phyloP scores from a whole-genome alignment of 2,797 vertebrate species.

The Enteromius radiatus region DNA sequence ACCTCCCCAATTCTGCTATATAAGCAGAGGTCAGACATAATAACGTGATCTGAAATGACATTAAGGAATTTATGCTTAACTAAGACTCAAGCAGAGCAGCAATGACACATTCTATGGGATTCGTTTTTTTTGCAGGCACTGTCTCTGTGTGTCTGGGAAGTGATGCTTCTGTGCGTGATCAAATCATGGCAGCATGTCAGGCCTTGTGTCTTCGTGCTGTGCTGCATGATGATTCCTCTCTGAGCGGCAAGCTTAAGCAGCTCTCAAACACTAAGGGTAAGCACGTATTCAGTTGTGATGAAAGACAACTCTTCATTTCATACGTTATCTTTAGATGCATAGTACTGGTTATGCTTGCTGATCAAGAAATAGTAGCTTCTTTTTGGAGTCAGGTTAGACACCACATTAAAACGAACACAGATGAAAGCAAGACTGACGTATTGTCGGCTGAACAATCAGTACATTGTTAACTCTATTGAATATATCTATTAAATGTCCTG shows the following conservation, averaged over 20 bases:
- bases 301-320: not conserved
- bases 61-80: not conserved
- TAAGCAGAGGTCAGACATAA: not conserved
- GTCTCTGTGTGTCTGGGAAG: conserved; percentile 75
- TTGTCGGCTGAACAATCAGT: not conserved
- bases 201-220: conserved; percentile 69
- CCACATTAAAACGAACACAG: not conserved
- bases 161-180: conserved; percentile 67
- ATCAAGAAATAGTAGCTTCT: not conserved
- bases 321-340: not conserved
- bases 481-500: not conserved
- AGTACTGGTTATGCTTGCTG: not conserved
- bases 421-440: not conserved
- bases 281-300: conserved; percentile 15
- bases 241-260: conserved; percentile 36
- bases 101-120: not conserved
- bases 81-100: not conserved
- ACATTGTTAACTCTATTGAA: not conserved
- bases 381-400: not conserved
- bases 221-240: conserved; percentile 43
- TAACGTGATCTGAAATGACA: not conserved
- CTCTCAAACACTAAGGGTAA: conserved; percentile 64
- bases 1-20: not conserved
- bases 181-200: conserved; percentile 77
- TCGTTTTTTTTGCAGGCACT: conserved; percentile 61